Percentiles rank a stretch among this genome's conserved stretches.
Evolutionary conservation across 2,113 vertebrate species (phyloP).

Genomic region (Chascanopsetta lugubris): DNA sequence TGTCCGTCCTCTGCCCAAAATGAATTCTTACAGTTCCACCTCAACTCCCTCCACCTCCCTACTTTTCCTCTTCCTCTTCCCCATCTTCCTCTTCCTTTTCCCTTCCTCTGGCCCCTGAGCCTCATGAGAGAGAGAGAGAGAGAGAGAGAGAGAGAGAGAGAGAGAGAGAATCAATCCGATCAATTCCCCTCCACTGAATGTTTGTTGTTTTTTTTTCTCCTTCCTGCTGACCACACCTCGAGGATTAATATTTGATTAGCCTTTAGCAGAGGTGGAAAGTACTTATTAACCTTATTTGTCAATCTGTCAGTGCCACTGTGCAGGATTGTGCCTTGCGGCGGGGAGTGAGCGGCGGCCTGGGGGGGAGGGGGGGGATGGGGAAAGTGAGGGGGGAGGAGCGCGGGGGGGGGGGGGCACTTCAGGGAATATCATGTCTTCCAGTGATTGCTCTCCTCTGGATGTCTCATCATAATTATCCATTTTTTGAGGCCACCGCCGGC

Average conservation of each 20-base stretch:
- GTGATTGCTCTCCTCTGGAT: slow-evolving; percentile 68
- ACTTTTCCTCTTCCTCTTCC: neutral
- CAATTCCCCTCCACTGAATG: slow-evolving; percentile 87
- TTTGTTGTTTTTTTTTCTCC: slow-evolving; percentile 85
- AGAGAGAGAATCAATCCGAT: slow-evolving; percentile 95
- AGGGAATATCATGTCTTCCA: slow-evolving; percentile 74
- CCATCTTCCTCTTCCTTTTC: slow-evolving; percentile 4
- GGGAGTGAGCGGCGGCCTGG: slow-evolving; percentile 39
- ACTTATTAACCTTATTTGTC: slow-evolving; percentile 98
- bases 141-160: too few species aligned
- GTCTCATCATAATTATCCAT: slow-evolving; percentile 79
- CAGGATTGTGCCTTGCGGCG: slow-evolving; percentile 80
- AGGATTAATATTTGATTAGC: slow-evolving; percentile 99
- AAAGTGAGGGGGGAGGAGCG: too few species aligned
- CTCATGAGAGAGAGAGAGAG: too few species aligned
- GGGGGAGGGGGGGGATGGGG: too few species aligned
- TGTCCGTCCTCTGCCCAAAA: slow-evolving; percentile 63
- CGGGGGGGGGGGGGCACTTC: slow-evolving; percentile 61
- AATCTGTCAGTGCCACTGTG: slow-evolving; percentile 90
- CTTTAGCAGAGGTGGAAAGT: slow-evolving; percentile 92
- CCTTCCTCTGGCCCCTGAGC: slow-evolving; percentile 75
- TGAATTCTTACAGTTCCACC: slow-evolving; percentile 70
- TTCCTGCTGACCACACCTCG: slow-evolving; percentile 97
- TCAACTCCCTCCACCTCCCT: neutral
- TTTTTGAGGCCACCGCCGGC: slow-evolving; percentile 65